Evolutionary conservation across 2,888 invertebrate species (phyloP), one percentile per base, ranked within the genome.

Genomic region (Oscheius sp.): DNA sequence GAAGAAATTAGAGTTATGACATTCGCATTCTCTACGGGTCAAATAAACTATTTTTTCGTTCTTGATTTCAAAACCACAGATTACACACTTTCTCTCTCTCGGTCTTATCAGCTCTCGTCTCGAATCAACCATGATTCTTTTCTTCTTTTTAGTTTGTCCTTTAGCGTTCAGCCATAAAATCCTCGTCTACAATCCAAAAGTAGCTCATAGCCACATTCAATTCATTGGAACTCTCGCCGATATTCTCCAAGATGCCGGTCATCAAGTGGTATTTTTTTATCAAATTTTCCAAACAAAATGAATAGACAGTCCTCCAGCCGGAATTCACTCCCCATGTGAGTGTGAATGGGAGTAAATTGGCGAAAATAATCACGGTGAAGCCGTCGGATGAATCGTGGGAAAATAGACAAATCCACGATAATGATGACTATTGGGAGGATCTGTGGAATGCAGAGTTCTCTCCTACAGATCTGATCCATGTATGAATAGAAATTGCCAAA

Each of bases 191-290:
- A 69, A 69, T 27, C 75, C 75, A 17, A 68, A 64, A 25, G 64
- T 72, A 15, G 73, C 71, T 10, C 69, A 69, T 25, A 75, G 75
- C 46, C 75, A 75, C 61, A 65, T 67, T 10, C 72, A 75, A 37
- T 75, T 75, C 63, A 71, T 75, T 69, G 75, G 73, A 3, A 67
- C 52, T 25, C 37, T 75, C 2, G 67, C 75, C 1, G 75, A 75
- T 58, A 70, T 70, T 3, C 68, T 75, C 0, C 69, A 71, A 4
- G 65, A 55, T 3, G 68, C 63, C 6, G 73, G 73, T 0, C 75
- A 75, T 34, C 64, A 73, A 48, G 75, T 75, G 73, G 75, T 75
- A n/a, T n/a, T n/a, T n/a, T n/a, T n/a, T n/a, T n/a, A n/a, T n/a
- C n/a, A n/a, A n/a, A n/a, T n/a, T 42, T 42, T 42, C 12, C 42